phyloP scores from a whole-genome alignment of 2,888 invertebrate species.

The Orthosia gothica region DNA sequence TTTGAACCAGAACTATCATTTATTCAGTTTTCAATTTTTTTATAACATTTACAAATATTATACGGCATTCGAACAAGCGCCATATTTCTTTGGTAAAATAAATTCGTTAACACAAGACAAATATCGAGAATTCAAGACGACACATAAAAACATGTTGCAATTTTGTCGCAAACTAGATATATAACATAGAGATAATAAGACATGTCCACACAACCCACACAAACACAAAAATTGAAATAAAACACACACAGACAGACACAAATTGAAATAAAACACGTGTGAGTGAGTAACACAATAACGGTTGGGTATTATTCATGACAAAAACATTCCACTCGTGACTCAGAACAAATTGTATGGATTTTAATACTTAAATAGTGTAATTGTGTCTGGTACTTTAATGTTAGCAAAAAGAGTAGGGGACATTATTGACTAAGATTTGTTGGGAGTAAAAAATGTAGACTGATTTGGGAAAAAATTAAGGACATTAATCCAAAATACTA shows the following conservation, averaged over 20 bases:
- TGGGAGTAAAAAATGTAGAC: neutral
- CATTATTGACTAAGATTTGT: neutral
- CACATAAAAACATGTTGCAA: constrained; percentile 4
- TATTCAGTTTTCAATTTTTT: too few relatives aligned
- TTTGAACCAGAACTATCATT: too few relatives aligned
- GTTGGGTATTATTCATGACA: constrained; percentile 52
- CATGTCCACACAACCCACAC: constrained; percentile 58
- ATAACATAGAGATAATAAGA: constrained; percentile 18
- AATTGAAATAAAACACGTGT: constrained; percentile 55
- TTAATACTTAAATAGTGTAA: constrained; percentile 41
- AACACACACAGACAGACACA: constrained; percentile 52
- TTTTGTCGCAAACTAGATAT: constrained; percentile 35
- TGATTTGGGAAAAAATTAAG: neutral
- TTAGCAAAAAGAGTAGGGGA: constrained; percentile 12
- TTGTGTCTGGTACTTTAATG: constrained; percentile 28
- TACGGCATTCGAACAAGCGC: neutral
- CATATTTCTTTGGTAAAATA: too few relatives aligned
- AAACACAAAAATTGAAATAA: constrained; percentile 49
- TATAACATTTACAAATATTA: neutral
- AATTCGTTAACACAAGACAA: neutral
- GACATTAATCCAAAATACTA: too few relatives aligned
- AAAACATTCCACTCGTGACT: constrained; percentile 65
- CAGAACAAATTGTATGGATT: constrained; percentile 58
- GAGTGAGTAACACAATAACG: constrained; percentile 59
- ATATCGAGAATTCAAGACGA: constrained; percentile 6